Conservation (phyloP, 2,113 vertebrate genomes). For the Fulica atra region DNA sequence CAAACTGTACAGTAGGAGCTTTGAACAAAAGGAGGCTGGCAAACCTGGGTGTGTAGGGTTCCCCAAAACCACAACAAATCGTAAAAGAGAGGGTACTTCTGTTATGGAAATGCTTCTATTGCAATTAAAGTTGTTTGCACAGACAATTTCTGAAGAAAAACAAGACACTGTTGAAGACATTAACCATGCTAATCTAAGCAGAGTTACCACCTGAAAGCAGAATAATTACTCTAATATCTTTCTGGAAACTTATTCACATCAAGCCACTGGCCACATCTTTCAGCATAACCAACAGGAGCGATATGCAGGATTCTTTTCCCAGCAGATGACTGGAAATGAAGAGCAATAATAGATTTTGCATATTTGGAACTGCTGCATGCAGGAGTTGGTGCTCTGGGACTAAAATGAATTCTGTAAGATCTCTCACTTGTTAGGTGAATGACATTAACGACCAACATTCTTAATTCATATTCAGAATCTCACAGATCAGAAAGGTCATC, state of each 20-base stretch:
- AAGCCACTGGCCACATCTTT: neutral
- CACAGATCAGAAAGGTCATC: constrained; percentile 45
- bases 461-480: constrained; percentile 43
- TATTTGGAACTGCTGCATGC: constrained; percentile 57
- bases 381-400: constrained; percentile 17
- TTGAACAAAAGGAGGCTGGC: neutral
- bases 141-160: neutral
- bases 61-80: neutral
- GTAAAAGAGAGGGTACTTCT: neutral
- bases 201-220: neutral
- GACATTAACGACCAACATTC: constrained; percentile 22
- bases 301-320: neutral
- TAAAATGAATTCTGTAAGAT: constrained; percentile 53
- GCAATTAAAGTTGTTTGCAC: neutral
- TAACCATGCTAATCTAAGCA: neutral
- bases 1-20: neutral
- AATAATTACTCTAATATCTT: neutral
- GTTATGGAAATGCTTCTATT: neutral
- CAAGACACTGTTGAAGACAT: neutral
- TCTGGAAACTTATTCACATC: neutral
- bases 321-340: constrained; percentile 13
- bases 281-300: neutral
- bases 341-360: constrained; percentile 41
- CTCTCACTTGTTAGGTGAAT: constrained; percentile 3
- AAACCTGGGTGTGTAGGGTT: neutral